Conservation (phyloP, 2,888 invertebrate species). For the Linyphia triangularis region DNA sequence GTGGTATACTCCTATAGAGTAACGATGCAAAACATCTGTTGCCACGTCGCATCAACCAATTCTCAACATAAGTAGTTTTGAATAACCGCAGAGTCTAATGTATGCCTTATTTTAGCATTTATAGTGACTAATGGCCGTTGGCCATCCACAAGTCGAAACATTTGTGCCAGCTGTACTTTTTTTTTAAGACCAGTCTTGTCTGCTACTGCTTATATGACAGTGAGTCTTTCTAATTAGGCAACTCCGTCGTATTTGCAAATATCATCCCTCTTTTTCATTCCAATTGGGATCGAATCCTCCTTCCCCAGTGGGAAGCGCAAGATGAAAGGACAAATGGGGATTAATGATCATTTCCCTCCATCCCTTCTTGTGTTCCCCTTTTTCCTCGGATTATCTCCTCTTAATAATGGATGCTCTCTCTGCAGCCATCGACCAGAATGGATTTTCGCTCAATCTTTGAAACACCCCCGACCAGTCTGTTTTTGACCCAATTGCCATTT, state of each 20-base stretch:
- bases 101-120: too few species aligned
- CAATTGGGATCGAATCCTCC: neutral
- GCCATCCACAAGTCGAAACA: too few species aligned
- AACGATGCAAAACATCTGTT: too few species aligned
- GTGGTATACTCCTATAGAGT: too few species aligned
- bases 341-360: slow-evolving; percentile 52
- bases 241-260: neutral
- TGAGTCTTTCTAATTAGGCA: too few species aligned
- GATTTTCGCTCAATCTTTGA: slow-evolving; percentile 34
- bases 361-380: slow-evolving; percentile 17
- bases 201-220: too few species aligned
- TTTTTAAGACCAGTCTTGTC: too few species aligned
- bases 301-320: neutral
- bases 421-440: slow-evolving; percentile 33
- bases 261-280: neutral
- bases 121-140: too few species aligned
- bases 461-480: neutral
- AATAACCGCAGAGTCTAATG: too few species aligned
- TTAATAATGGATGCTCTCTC: neutral
- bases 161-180: too few species aligned
- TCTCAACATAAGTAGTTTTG: too few species aligned
- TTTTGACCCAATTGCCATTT: slow-evolving; percentile 12
- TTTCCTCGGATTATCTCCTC: slow-evolving; percentile 46
- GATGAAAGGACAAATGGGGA: slow-evolving; percentile 61
- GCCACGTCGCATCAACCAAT: too few species aligned